phyloP scores from a whole-genome alignment of 1,140 invertebrate species.

The Neodiprion virginianus region DNA sequence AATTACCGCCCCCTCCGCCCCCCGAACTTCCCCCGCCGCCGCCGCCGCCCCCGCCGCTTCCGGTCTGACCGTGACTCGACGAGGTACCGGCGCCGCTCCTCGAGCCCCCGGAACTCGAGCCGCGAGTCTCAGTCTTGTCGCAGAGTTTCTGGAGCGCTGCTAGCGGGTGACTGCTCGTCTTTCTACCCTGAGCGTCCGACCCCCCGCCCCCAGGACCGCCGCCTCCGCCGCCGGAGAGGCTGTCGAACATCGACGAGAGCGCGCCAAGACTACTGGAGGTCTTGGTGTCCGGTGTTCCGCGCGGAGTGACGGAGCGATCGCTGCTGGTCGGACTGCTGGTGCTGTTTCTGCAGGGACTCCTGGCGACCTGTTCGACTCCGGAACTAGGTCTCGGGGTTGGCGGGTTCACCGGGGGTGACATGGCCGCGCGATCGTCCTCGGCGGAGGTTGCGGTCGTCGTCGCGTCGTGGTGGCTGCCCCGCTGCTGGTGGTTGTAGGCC shows the following conservation, averaged over 20 bases:
- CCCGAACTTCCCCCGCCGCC: conserved; percentile 35
- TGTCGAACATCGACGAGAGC: conserved; percentile 90
- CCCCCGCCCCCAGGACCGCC: conserved; percentile 53
- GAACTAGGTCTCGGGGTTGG: conserved; percentile 59
- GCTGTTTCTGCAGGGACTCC: conserved; percentile 68
- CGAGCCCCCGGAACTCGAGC: conserved; percentile 34
- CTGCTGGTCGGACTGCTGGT: conserved; percentile 74
- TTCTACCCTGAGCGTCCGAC: conserved; percentile 64
- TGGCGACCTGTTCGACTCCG: conserved; percentile 49
- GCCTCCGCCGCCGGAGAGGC: conserved; percentile 68
- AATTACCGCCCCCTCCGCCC: conserved; percentile 31
- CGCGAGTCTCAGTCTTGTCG: conserved; percentile 87
- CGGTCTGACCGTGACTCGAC: conserved; percentile 25
- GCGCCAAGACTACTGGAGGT: conserved; percentile 79
- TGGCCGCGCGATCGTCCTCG: conserved; percentile 51
- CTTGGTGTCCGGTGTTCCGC: conserved; percentile 74
- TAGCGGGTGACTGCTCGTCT: conserved; percentile 82
- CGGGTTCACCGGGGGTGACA: conserved; percentile 64
- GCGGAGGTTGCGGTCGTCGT: conserved; percentile 38
- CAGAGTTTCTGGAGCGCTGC: conserved; percentile 93
- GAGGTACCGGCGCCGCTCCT: conserved; percentile 47
- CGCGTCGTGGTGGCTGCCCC: conserved; percentile 49
- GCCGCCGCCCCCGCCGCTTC: conserved; percentile 22
- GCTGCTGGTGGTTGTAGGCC: conserved; percentile 47
- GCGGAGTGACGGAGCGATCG: conserved; percentile 75